Evolutionary conservation across 2,113 vertebrate species (phyloP).

Genomic region (Sminthopsis crassicaudata): DNA sequence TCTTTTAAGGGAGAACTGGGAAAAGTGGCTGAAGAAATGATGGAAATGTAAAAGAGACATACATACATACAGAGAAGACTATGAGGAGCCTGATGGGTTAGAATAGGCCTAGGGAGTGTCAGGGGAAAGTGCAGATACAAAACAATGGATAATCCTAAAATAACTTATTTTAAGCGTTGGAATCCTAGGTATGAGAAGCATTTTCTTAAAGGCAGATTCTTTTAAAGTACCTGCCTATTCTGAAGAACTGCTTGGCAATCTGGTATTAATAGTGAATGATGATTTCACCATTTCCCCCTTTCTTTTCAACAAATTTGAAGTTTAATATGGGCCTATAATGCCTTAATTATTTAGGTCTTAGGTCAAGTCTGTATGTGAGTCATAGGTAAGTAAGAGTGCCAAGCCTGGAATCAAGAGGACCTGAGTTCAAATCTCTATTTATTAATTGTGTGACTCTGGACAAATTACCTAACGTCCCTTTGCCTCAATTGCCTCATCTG

Average conservation of each 20-base stretch:
- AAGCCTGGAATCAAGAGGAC: not conserved
- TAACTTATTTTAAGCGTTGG: not conserved
- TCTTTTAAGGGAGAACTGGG: not conserved
- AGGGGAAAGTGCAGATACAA: not conserved
- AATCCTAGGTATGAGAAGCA: not conserved
- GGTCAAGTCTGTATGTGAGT: not conserved
- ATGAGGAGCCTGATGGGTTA: not conserved
- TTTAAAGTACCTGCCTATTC: not conserved
- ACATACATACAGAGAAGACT: not conserved
- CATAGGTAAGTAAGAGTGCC: not conserved
- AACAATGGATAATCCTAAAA: constrained; percentile 1
- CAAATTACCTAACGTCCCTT: not conserved
- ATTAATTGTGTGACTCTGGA: not conserved
- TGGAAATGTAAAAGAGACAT: not conserved
- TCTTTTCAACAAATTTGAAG: not conserved
- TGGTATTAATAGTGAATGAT: not conserved
- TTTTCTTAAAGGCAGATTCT: not conserved
- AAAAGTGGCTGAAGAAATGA: not conserved
- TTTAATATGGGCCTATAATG: not conserved
- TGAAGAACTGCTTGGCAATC: not conserved
- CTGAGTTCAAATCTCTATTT: not conserved
- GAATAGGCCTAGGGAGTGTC: not conserved
- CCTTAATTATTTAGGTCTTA: not conserved
- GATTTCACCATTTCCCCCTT: not conserved
- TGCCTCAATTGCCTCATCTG: not conserved